Base-by-base conservation (phyloP, 2,888 invertebrate species). In the Cylloceria caligata region DNA sequence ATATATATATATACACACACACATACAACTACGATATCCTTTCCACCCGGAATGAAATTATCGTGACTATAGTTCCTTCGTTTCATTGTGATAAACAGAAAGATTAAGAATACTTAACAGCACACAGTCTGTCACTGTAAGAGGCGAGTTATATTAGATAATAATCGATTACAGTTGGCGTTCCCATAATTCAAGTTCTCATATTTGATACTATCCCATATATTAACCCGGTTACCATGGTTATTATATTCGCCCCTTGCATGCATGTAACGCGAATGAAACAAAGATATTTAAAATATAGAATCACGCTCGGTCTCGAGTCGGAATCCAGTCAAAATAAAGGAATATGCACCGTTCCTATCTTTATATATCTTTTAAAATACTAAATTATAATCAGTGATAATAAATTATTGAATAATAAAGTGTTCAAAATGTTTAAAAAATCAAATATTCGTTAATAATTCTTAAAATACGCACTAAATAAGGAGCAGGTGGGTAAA, bases 11-110 rank as follows among this genome's bases (percentile, higher is more conserved):
- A 19, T 60, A 60, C 36, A 21, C 3, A 49, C 5, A 34, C 24
- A 24, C 47, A 52, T 16, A 7, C 21, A 27, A 47, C 13, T 65
- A 42, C 49, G 19, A 55, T 74, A 69, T 80, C 62, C 74, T 69
- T 62, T 74, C 64, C 39, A 80, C 60, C 73, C 30, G 60, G 47
- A 55, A 21, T 62, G 45, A 42, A 64, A 62, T 74, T 52, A 24
- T 19, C 34, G 39, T 30, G 52, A 27, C 24, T 57, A 75, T 60
- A 49, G 36, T 27, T 16, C 27, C 27, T 57, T 69, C 13, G 13
- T 39, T 13, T 19, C 39, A 21, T 62, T 62, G 62, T 13, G 62
- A 19, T 21, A 13, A 39, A 16, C 11, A 19, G 11, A 11, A 39
- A 21, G 11, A 39, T 21, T 36, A 39, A 55, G 19, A 7, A 5